These are phyloP conservation scores for Nephrotoma flavescens DNA, from an alignment of 2,888 invertebrate species.

Conservation along the genomic window DNA sequence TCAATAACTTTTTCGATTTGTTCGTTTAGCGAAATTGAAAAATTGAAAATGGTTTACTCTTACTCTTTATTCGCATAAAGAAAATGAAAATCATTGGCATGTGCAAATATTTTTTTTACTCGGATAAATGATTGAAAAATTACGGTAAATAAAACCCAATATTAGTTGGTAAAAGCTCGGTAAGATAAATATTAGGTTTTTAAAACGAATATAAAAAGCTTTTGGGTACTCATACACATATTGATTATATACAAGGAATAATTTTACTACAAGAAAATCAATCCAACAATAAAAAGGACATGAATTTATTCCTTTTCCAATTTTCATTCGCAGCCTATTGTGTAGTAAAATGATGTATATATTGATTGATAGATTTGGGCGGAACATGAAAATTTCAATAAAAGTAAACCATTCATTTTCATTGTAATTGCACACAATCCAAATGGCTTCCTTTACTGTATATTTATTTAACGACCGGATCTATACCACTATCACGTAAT, in stretches of 20 bases:
- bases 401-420: background rate
- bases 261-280: background rate
- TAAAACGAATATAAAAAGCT: background rate
- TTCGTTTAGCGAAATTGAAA: too few relatives aligned
- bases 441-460: background rate
- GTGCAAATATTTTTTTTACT: background rate
- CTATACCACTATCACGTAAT: background rate
- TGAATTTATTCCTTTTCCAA: background rate
- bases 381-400: background rate
- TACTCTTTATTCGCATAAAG: too few relatives aligned
- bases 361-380: background rate
- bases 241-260: background rate
- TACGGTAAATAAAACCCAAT: background rate
- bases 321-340: background rate
- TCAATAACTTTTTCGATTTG: too few relatives aligned
- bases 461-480: background rate
- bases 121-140: background rate
- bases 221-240: background rate
- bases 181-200: background rate
- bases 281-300: background rate
- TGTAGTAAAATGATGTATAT: background rate
- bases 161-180: background rate
- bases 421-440: background rate
- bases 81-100: background rate
- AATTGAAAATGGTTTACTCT: too few relatives aligned